These are phyloP conservation scores for Scarus forsteni DNA, from an alignment of 2,797 vertebrate genomes.

Conservation along the genomic window DNA sequence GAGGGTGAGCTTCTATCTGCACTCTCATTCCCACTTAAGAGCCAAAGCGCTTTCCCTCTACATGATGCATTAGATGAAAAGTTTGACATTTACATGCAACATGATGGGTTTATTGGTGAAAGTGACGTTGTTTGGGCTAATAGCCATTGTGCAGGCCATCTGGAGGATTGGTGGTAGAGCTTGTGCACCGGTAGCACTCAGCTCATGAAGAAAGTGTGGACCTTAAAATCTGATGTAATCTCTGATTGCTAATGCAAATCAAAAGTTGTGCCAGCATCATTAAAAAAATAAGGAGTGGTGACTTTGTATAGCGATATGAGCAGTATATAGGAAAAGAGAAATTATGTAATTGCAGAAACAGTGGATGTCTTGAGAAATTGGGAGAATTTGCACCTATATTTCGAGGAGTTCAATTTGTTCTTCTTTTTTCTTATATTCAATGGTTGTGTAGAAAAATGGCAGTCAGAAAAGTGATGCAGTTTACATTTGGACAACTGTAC, in stretches of 20 bases:
- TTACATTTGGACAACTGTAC: too few species aligned
- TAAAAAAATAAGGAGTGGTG: slow-evolving; percentile 5
- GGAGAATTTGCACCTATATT: background rate
- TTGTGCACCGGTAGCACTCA: slow-evolving; percentile 23
- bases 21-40: slow-evolving; percentile 68
- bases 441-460: background rate
- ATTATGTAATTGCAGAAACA: too few species aligned
- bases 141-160: slow-evolving; percentile 5
- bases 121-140: slow-evolving; percentile 46
- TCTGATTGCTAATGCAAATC: slow-evolving; percentile 18
- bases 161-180: slow-evolving; percentile 40
- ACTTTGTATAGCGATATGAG: slow-evolving; percentile 15
- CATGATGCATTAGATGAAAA: slow-evolving; percentile 53
- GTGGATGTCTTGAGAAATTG: too few species aligned
- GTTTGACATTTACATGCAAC: slow-evolving; percentile 53
- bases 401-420: background rate
- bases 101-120: slow-evolving; percentile 51
- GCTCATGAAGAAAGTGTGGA: slow-evolving; percentile 29
- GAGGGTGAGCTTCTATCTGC: slow-evolving; percentile 57
- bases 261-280: slow-evolving; percentile 27
- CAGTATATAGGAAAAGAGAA: background rate
- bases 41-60: slow-evolving; percentile 38
- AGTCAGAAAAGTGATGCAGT: too few species aligned
- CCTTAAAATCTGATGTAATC: slow-evolving; percentile 40
- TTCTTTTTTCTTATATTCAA: slow-evolving; percentile 7